Base-by-base conservation (phyloP, 2,797 vertebrate genomes). In the Neosilurus mollespiculum region DNA sequence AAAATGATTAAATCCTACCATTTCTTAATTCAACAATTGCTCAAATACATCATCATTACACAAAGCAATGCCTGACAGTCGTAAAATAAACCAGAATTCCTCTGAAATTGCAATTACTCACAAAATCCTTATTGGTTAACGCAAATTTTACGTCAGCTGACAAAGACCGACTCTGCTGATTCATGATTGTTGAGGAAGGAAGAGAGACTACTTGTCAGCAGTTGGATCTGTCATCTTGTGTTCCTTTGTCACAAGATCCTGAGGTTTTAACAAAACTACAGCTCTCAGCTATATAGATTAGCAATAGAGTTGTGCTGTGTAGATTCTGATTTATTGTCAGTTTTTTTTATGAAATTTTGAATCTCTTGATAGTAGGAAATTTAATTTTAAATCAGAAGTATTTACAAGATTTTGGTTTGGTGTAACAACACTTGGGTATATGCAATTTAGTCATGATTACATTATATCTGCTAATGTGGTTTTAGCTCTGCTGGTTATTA, bases 181-280 rank as follows among this genome's bases (percentile, higher is more conserved):
- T 76, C 64, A 84, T 77, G 43, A 15, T 30, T 2, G 3, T 22
- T 66, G 62, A 67, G 62, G 54, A 81, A 76, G 65, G 26, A 85
- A 62, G 51, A 70, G 69, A 76, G 15, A 37, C 9, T 64, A 12
- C 51, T 61, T 49, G 71, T 85, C 84, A 81, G 73, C 84, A 71
- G 30, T 7, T 10, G 26, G 20, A 81, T 4, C 4, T 0, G n/a
- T 76, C 61, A 75, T 67, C 61, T 80, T 75, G n/a, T 75, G 61
- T 69, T 78, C 65, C 64, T 66, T 64, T 76, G 73, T 85, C 84
- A 85, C 79, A 81, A 71, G 84, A 8, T 56, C 20, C 22, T 77
- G 72, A 70, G 24, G 54, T 71, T 26, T 62, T 37, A 54, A 64
- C n/a, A 61, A 85, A 85, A 81, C 56, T 67, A 65, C 65, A 37